Percentiles rank a stretch among this genome's conserved stretches.
Conservation (phyloP, 2,888 invertebrate genomes). For the Caenorhabditis imperialis region DNA sequence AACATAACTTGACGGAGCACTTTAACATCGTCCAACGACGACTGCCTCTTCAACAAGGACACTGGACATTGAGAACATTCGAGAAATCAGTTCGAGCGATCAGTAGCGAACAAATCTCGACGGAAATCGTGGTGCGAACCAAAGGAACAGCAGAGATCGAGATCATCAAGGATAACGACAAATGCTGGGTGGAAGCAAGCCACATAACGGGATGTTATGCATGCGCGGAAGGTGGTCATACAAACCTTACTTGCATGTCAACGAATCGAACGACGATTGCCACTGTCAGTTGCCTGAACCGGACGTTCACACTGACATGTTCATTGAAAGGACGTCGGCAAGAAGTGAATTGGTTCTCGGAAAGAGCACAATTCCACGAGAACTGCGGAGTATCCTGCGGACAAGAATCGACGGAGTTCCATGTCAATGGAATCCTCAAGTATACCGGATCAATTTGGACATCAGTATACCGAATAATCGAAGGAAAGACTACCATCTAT, state of each 20-base stretch:
- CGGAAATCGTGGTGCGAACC: neutral
- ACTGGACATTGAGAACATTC: conserved; percentile 6
- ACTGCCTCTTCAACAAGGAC: conserved; percentile 17
- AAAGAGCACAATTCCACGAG: neutral
- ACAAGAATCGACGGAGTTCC: neutral
- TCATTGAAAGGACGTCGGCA: neutral
- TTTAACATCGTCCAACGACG: neutral
- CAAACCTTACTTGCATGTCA: neutral
- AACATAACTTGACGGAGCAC: neutral
- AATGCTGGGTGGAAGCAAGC: neutral
- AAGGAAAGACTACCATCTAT: neutral
- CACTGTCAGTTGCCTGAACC: neutral
- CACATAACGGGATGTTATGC: neutral
- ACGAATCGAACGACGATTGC: neutral
- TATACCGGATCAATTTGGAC: conserved; percentile 18
- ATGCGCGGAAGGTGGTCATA: neutral
- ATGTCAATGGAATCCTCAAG: neutral
- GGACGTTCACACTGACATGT: neutral
- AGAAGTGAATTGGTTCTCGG: neutral
- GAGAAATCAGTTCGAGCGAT: conserved; percentile 1
- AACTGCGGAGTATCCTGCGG: neutral
- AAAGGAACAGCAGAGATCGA: neutral
- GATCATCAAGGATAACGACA: neutral
- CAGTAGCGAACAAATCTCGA: neutral
- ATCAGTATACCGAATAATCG: neutral